Evolutionary conservation across 2,888 invertebrate genomes (phyloP).

Genomic region (Dicranocentrus wangi): DNA sequence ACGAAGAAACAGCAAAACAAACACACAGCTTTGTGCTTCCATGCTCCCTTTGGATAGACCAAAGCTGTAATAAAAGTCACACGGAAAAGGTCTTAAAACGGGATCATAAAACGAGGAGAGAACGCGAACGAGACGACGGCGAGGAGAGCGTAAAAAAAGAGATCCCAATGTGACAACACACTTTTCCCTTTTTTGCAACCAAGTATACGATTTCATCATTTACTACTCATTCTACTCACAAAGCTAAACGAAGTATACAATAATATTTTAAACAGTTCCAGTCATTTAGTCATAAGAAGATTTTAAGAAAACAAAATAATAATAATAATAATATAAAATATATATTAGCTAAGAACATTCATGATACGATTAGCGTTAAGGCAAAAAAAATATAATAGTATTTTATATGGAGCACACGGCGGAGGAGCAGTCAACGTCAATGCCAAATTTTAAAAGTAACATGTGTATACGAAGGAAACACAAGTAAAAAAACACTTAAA

Average conservation of each 20-base stretch:
- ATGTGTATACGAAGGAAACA: constrained; percentile 47
- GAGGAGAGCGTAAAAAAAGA: constrained; percentile 14
- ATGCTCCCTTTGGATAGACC: background rate
- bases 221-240: constrained; percentile 56
- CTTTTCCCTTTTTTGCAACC: constrained; percentile 62
- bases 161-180: constrained; percentile 37
- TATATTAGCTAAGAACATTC: too few species aligned
- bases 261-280: constrained; percentile 53
- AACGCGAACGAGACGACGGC: background rate
- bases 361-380: too few species aligned
- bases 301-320: background rate
- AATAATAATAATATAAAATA: too few species aligned
- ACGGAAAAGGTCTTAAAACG: constrained; percentile 46
- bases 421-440: constrained; percentile 40
- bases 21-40: background rate
- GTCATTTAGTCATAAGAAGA: constrained; percentile 56
- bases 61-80: constrained; percentile 53
- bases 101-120: constrained; percentile 48
- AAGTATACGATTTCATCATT: constrained; percentile 70
- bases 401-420: too few species aligned
- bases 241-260: constrained; percentile 51
- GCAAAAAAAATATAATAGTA: too few species aligned
- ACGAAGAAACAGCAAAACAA: background rate
- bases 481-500: constrained; percentile 1
- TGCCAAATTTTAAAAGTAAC: constrained; percentile 48